Base-by-base conservation (phyloP, 2,113 vertebrate genomes). In the Puffinus mauretanicus region DNA sequence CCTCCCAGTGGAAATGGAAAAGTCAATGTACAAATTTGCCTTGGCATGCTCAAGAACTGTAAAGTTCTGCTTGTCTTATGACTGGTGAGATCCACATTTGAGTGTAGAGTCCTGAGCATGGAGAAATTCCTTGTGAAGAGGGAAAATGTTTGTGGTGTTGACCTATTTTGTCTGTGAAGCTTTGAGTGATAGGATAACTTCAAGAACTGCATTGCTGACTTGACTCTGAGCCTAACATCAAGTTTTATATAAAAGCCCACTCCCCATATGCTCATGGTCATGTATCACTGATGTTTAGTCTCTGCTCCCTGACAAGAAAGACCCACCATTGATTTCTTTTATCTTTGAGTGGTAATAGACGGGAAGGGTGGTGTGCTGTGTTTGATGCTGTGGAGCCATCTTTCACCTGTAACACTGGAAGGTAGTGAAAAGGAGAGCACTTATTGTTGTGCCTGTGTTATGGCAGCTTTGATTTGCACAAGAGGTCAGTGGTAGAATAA, bases 181-280 rank as follows among this genome's bases (percentile, higher is more conserved):
- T 75, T 78, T 76, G 34, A 51, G 29, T 51, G 15, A 51, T 51
- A 27, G 0, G 26, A 6, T 12, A 79, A 47, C 13, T 75, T 89
- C 7, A 57, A 42, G 47, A 93, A 29, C 24, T 47, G 52, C 18
- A 9, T 60, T 47, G 29, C 81, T 79, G 52, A 32, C 58, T 94
- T 89, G 52, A 27, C 24, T 85, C 47, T 47, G 75, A 6, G 2
- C 61, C 52, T 82, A 49, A 10, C 62, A 61, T 44, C 26, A 32
- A 2, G 1, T 57, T 94, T 73, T 54, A 36, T 60, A 5, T 46
- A 72, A 73, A 71, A 30, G 12, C 24, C 9, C 4, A 16, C 12
- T 55, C 49, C 13, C 22, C 22, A 0, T 64, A 11, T 52, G 34
- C 16, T 1, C 3, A 0, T 79, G 54, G n/a, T 84, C 6, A 1